A percentile compares a stretch with the other conserved stretches of the same genome.
phyloP scores from a whole-genome alignment of 2,888 invertebrate genomes.

The Mantis religiosa region DNA sequence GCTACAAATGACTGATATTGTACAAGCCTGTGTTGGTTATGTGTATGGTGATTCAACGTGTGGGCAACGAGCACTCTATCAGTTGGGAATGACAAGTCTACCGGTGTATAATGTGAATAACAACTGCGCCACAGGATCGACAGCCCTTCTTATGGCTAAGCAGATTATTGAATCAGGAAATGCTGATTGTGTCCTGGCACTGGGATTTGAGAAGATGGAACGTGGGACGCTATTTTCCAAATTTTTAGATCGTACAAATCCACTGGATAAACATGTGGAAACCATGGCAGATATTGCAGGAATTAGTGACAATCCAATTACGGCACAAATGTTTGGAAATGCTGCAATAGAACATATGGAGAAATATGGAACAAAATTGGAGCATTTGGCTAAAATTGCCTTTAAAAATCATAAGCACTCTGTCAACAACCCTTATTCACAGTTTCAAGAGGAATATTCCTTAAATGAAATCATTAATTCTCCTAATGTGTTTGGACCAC shows the following conservation, averaged over 20 bases:
- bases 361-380: conserved; percentile 88
- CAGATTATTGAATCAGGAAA: conserved; percentile 85
- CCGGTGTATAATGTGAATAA: conserved; percentile 98
- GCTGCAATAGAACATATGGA: conserved; percentile 95
- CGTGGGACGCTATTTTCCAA: conserved; percentile 77
- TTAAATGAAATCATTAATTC: conserved; percentile 87
- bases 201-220: conserved; percentile 99
- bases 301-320: conserved; percentile 76
- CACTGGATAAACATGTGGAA: conserved; percentile 82
- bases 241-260: conserved; percentile 79
- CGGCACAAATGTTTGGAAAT: conserved; percentile 94
- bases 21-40: conserved; percentile 90
- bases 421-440: conserved; percentile 92
- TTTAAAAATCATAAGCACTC: conserved; percentile 97
- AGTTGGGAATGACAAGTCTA: conserved; percentile 92
- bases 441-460: conserved; percentile 87
- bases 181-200: conserved; percentile 82
- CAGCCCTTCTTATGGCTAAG: conserved; percentile 84
- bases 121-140: conserved; percentile 95
- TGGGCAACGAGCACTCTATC: conserved; percentile 92
- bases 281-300: conserved; percentile 81
- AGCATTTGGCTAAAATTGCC: conserved; percentile 96
- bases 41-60: conserved; percentile 92
- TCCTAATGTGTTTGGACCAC: conserved; percentile 79
- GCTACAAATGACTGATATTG: conserved; percentile 68